Percentiles rank a stretch among this genome's conserved stretches.
These are phyloP conservation scores for Diaperis boleti DNA, from an alignment of 2,888 invertebrate genomes.

Conservation along the genomic window DNA sequence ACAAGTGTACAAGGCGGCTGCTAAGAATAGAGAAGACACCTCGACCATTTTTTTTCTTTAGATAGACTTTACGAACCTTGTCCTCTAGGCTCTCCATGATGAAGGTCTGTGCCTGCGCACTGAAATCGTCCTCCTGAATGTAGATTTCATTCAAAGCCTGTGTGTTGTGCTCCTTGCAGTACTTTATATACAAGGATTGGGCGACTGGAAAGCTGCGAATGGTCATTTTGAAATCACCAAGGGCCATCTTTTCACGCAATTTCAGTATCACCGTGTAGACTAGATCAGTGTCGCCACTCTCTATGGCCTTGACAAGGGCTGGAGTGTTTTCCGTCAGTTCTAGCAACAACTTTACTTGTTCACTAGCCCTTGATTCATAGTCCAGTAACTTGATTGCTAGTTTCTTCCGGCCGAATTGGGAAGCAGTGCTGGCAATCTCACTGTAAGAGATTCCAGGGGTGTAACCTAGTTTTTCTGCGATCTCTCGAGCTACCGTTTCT, in stretches of 20 bases:
- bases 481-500: conserved; percentile 88
- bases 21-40: too few species aligned
- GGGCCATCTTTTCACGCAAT: conserved; percentile 86
- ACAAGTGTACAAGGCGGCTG: too few species aligned
- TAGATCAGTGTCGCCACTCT: conserved; percentile 95
- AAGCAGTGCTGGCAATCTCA: conserved; percentile 92
- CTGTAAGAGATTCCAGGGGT: conserved; percentile 92
- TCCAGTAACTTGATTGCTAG: conserved; percentile 94
- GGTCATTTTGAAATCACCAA: conserved; percentile 89
- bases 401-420: conserved; percentile 87
- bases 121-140: conserved; percentile 91
- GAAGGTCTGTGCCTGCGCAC: conserved; percentile 85
- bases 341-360: conserved; percentile 67
- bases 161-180: conserved; percentile 85
- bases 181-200: conserved; percentile 87
- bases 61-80: too few species aligned
- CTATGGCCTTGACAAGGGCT: conserved; percentile 90
- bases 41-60: too few species aligned
- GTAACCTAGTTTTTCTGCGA: conserved; percentile 88
- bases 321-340: conserved; percentile 82
- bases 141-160: conserved; percentile 87
- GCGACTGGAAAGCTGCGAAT: conserved; percentile 87
- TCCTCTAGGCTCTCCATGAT: conserved; percentile 82
- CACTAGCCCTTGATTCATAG: conserved; percentile 86
- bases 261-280: conserved; percentile 89